A percentile compares a stretch with the other conserved stretches of the same genome.
These are phyloP conservation scores for Microctonus hyperodae DNA, from an alignment of 2,888 invertebrate genomes.

Conservation along the genomic window DNA sequence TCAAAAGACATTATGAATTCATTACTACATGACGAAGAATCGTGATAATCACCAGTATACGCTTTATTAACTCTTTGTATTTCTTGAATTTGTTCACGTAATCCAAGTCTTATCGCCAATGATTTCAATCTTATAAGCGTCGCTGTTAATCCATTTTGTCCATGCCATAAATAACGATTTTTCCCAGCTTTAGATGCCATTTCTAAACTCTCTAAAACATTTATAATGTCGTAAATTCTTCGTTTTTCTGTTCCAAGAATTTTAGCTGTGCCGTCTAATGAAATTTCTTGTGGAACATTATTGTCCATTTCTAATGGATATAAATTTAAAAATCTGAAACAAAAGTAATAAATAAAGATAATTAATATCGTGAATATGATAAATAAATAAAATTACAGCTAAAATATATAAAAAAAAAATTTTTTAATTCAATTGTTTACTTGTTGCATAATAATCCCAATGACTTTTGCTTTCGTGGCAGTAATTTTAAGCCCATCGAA, in stretches of 20 bases:
- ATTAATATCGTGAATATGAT: neutral
- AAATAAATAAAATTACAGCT: too few relatives aligned
- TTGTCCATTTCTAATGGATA: slow-evolving; percentile 66
- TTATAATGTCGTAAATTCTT: slow-evolving; percentile 77
- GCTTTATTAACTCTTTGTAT: slow-evolving; percentile 47
- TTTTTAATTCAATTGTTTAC: slow-evolving; percentile 58
- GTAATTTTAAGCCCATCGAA: slow-evolving; percentile 40
- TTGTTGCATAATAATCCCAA: slow-evolving; percentile 70
- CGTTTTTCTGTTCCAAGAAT: slow-evolving; percentile 72
- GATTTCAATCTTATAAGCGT: slow-evolving; percentile 71
- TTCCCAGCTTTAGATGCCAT: slow-evolving; percentile 73
- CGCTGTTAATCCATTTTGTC: slow-evolving; percentile 68
- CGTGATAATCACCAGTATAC: slow-evolving; percentile 41
- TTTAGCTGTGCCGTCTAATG: slow-evolving; percentile 71
- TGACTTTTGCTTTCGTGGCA: slow-evolving; percentile 68
- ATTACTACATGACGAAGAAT: slow-evolving; percentile 35
- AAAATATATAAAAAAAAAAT: neutral
- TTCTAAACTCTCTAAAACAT: slow-evolving; percentile 76
- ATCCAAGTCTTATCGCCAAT: slow-evolving; percentile 66
- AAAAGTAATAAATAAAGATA: slow-evolving; percentile 5
- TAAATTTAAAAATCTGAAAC: slow-evolving; percentile 66
- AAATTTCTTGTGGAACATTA: slow-evolving; percentile 66
- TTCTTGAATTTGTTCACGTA: slow-evolving; percentile 66
- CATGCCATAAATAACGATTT: slow-evolving; percentile 76
- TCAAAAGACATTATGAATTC: slow-evolving; percentile 38